These are phyloP conservation scores for Caenorhabditis macrosperma DNA, from an alignment of 2,888 invertebrate genomes.

Conservation along the genomic window DNA sequence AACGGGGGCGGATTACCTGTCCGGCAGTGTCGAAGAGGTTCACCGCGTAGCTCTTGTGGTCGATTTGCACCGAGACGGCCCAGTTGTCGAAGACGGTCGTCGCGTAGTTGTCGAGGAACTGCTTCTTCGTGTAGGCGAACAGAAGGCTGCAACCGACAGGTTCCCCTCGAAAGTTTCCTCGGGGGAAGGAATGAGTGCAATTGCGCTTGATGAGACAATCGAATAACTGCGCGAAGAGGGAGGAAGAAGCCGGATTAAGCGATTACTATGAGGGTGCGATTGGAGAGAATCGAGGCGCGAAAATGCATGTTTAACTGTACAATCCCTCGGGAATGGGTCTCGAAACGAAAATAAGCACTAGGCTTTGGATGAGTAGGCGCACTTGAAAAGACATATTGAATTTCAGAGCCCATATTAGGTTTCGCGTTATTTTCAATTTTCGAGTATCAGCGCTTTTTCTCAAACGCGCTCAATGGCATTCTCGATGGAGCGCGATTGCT, in stretches of 20 bases:
- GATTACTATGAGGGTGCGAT: constrained; percentile 18
- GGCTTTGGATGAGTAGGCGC: no score
- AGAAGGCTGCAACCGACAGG: constrained; percentile 68
- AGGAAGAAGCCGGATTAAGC: constrained; percentile 24
- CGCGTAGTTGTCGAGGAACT: constrained; percentile 70
- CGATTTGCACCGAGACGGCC: constrained; percentile 71
- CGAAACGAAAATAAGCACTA: no score
- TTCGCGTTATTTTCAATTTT: not conserved
- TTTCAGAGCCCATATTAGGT: not conserved
- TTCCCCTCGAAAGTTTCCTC: constrained; percentile 3
- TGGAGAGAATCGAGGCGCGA: not conserved
- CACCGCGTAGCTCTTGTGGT: constrained; percentile 69
- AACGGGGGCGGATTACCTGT: no score
- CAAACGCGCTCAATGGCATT: no score
- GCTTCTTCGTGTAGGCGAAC: constrained; percentile 74
- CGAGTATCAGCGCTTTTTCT: no score
- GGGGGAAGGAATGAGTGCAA: constrained; percentile 11
- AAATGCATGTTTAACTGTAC: no score
- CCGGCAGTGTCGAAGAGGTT: constrained; percentile 77
- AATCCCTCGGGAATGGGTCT: no score
- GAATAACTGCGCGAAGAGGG: constrained; percentile 17
- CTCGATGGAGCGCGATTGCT: no score
- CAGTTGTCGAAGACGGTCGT: constrained; percentile 78
- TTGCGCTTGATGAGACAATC: constrained; percentile 46
- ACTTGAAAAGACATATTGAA: not conserved